These are phyloP conservation scores for Tychaedon coryphoeus DNA, from an alignment of 2,113 vertebrate species.

Conservation along the genomic window DNA sequence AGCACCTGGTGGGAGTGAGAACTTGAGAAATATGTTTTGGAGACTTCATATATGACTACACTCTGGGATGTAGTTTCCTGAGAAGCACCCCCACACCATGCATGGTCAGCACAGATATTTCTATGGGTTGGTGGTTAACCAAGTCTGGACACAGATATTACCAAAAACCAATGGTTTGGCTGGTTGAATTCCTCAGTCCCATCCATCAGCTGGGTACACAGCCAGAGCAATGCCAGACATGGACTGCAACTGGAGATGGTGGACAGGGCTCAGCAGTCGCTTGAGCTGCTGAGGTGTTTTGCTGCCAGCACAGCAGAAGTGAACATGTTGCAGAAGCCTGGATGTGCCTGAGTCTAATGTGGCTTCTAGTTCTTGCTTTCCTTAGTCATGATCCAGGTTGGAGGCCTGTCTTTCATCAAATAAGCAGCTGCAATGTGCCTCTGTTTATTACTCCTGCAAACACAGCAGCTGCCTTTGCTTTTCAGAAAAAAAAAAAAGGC, in stretches of 20 bases:
- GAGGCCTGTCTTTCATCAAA: neutral
- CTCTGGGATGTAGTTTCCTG: neutral
- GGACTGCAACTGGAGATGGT: neutral
- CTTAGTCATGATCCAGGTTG: neutral
- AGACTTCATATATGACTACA: neutral
- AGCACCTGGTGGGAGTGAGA: neutral
- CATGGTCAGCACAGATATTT: neutral
- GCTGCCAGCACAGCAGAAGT: neutral
- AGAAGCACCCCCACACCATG: neutral
- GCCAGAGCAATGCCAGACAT: neutral
- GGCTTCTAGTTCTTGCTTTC: neutral
- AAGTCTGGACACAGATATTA: neutral
- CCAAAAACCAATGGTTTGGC: neutral
- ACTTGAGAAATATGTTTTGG: neutral
- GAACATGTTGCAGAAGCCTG: neutral
- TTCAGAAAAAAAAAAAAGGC: neutral
- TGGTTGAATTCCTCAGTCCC: neutral
- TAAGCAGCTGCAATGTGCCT: neutral
- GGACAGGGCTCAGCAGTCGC: rapidly evolving
- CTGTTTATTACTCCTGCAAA: neutral
- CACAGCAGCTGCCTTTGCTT: neutral
- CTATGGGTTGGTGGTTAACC: neutral
- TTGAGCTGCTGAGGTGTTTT: neutral
- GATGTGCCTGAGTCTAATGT: neutral
- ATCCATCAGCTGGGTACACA: neutral